Evolutionary conservation across 2,113 vertebrate genomes (phyloP).

Genomic region (Otocyon megalotis): DNA sequence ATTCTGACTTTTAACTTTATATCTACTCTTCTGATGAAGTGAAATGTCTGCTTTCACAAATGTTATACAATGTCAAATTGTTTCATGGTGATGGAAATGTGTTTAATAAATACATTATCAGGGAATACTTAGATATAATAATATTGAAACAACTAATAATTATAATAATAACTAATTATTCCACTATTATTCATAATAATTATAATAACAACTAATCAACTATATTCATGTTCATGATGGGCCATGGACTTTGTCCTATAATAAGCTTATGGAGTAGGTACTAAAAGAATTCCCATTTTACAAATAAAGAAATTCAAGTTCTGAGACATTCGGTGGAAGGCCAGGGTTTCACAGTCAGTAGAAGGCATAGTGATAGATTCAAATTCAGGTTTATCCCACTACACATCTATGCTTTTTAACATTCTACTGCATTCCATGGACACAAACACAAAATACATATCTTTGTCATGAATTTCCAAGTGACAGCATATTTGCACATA

Average conservation of each 20-base stretch:
- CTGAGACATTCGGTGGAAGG: not conserved
- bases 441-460: not conserved
- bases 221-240: not conserved
- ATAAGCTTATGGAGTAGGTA: not conserved
- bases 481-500: not conserved
- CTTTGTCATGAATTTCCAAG: not conserved
- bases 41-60: not conserved
- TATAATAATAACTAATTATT: not conserved
- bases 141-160: not conserved
- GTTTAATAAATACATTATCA: not conserved
- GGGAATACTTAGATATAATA: not conserved
- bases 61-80: not conserved
- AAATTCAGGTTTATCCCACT: not conserved
- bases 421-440: not conserved
- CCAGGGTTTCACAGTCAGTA: not conserved
- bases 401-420: not conserved
- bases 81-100: not conserved
- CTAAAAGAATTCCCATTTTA: not conserved
- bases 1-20: not conserved
- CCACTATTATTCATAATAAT: not conserved
- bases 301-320: not conserved
- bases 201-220: not conserved
- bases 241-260: not conserved
- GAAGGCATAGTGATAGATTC: too few species aligned
- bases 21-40: not conserved